Conservation (phyloP, 2,888 invertebrate genomes). For the Eristalis arbustorum region DNA sequence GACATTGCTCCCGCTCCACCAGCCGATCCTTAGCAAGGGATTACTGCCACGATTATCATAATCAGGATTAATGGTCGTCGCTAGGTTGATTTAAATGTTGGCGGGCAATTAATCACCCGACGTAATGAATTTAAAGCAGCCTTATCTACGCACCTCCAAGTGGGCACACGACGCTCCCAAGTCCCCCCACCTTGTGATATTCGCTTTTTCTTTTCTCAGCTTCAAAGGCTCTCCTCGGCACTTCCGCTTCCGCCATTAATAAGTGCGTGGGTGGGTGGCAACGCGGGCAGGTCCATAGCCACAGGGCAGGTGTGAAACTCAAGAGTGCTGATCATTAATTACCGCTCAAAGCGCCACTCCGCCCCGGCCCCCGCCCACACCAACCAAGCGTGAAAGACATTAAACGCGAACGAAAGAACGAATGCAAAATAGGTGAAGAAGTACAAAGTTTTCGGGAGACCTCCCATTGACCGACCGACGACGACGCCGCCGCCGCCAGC, state of each 20-base stretch:
- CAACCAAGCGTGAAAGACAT: conserved; percentile 7
- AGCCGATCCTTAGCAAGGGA: neutral
- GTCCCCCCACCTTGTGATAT: neutral
- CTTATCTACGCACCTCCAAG: neutral
- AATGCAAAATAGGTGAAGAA: conserved; percentile 31
- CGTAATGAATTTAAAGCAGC: conserved; percentile 14
- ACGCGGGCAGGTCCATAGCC: neutral
- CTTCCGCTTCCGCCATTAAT: conserved; percentile 5
- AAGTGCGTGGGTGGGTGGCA: neutral
- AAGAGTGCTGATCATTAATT: conserved; percentile 36
- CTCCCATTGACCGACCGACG: neutral
- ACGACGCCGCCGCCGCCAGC: neutral
- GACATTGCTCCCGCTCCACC: neutral
- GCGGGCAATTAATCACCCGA: conserved; percentile 41
- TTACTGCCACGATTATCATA: conserved; percentile 46
- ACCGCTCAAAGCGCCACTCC: conserved; percentile 5
- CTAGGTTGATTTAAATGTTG: conserved; percentile 39
- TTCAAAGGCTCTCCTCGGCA: conserved; percentile 3
- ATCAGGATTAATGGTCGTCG: conserved; percentile 43
- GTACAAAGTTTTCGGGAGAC: neutral
- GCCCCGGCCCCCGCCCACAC: too few relatives aligned
- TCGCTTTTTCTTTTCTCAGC: neutral
- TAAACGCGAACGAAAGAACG: neutral
- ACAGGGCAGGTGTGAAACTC: conserved; percentile 36
- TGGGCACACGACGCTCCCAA: neutral